phyloP scores from a whole-genome alignment of 64 coral and sea anemone species.

The Stylophora pistillata region DNA sequence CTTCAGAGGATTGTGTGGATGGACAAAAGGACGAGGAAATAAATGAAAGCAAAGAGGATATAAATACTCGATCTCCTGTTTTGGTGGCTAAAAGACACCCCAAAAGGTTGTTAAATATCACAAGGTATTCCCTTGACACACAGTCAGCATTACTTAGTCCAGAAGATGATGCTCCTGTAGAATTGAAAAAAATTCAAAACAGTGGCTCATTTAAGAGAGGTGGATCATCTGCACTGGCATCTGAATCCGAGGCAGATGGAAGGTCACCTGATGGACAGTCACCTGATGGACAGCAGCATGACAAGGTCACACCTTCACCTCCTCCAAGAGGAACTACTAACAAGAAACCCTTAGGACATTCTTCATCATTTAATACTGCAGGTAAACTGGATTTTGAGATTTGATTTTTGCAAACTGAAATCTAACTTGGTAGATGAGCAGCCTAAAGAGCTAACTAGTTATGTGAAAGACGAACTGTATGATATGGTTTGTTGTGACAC shows the following conservation, averaged over 20 bases:
- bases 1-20: neutral
- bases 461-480: too few relatives aligned
- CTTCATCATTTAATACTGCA: constrained; percentile 9
- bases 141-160: constrained; percentile 12
- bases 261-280: too few relatives aligned
- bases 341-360: constrained; percentile 1
- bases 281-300: neutral
- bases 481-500: neutral
- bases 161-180: neutral
- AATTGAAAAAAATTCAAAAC: constrained; percentile 13
- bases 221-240: neutral
- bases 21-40: too few relatives aligned
- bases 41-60: neutral
- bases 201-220: neutral
- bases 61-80: neutral
- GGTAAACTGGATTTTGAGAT: neutral
- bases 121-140: constrained; percentile 4
- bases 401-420: too few relatives aligned
- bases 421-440: too few relatives aligned
- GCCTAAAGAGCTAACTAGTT: too few relatives aligned
- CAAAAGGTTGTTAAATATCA: neutral
- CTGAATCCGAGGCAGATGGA: neutral
- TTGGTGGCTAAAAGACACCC: neutral
- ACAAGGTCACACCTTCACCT: neutral
- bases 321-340: neutral